A percentile compares a stretch with the other conserved stretches of the same genome.
Evolutionary conservation across 2,113 vertebrate species (phyloP).

Genomic region (Rostratula benghalensis): DNA sequence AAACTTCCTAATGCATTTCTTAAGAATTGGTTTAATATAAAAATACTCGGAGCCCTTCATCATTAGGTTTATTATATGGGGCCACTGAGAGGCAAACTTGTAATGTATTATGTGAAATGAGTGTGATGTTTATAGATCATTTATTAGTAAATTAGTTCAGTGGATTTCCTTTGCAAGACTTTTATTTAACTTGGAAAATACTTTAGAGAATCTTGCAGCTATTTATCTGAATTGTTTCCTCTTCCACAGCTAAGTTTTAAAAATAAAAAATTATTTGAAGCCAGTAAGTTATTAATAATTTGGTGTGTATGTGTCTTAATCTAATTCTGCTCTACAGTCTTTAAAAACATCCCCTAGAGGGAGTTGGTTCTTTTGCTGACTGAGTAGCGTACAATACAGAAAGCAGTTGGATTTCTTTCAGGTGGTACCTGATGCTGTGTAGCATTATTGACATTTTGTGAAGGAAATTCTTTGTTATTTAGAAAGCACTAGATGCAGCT

Average conservation of each 20-base stretch:
- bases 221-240: background rate
- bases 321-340: background rate
- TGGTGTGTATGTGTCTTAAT: background rate
- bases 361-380: background rate
- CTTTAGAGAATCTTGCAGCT: background rate
- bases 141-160: background rate
- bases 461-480: background rate
- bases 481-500: background rate
- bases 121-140: background rate
- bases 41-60: background rate
- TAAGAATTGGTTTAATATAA: background rate
- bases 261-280: background rate
- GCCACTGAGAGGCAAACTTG: background rate
- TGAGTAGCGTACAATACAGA: background rate
- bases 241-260: background rate
- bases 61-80: background rate
- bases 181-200: background rate
- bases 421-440: background rate
- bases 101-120: background rate
- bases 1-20: background rate
- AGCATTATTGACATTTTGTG: background rate
- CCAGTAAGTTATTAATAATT: background rate
- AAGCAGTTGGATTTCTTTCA: background rate
- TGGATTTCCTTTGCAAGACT: background rate
- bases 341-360: background rate